These are phyloP conservation scores for Tachina grossa DNA, from an alignment of 2,888 invertebrate genomes.

Conservation along the genomic window DNA sequence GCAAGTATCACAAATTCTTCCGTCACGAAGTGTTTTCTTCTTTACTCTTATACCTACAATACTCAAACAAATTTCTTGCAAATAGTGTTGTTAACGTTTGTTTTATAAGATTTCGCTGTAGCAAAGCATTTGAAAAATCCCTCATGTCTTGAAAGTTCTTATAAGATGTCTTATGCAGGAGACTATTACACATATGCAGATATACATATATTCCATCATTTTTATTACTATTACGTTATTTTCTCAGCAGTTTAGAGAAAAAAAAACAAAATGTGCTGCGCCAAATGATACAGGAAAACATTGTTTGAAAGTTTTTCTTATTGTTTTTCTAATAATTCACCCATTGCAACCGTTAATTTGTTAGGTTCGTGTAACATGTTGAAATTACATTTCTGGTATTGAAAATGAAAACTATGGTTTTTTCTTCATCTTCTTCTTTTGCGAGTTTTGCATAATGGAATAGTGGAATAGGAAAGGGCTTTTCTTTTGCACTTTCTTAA, in stretches of 20 bases:
- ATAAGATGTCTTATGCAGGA: too few relatives aligned
- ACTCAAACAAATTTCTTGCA: too few relatives aligned
- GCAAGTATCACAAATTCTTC: too few relatives aligned
- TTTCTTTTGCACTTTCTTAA: background rate
- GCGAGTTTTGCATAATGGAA: background rate
- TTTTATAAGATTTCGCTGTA: too few relatives aligned
- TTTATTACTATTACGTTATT: slow-evolving; percentile 26
- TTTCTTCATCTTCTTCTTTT: background rate
- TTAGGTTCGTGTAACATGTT: slow-evolving; percentile 62
- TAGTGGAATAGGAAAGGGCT: slow-evolving; percentile 7
- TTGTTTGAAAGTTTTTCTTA: slow-evolving; percentile 36
- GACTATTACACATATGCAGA: background rate
- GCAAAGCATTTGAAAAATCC: too few relatives aligned
- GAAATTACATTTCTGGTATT: slow-evolving; percentile 67
- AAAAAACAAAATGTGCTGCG: slow-evolving; percentile 22
- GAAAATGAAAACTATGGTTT: slow-evolving; percentile 54
- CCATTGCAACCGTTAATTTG: slow-evolving; percentile 69
- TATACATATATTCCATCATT: background rate
- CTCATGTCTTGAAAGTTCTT: too few relatives aligned
- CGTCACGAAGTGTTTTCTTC: too few relatives aligned
- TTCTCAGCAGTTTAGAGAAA: slow-evolving; percentile 12
- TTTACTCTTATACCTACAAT: too few relatives aligned
- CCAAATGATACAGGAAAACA: slow-evolving; percentile 69
- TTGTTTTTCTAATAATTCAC: slow-evolving; percentile 64
- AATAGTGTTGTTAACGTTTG: too few relatives aligned